phyloP scores from a whole-genome alignment of 2,113 vertebrate genomes.

The Platanista minor region DNA sequence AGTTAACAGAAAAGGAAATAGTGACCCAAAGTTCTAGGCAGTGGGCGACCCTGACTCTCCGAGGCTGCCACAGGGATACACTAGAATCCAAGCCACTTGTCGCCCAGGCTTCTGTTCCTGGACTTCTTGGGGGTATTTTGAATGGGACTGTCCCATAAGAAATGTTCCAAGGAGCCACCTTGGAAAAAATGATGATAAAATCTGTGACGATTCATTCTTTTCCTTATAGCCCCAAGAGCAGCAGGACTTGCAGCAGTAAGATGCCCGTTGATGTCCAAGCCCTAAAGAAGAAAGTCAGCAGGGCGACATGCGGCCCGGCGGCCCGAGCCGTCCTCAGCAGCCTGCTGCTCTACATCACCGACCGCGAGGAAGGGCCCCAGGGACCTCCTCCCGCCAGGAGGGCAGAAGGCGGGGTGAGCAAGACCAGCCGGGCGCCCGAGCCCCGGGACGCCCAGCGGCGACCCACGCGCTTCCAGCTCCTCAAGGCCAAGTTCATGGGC shows the following conservation, averaged over 20 bases:
- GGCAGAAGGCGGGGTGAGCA: conserved; percentile 48
- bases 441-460: conserved; percentile 46
- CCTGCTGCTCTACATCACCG: conserved; percentile 85
- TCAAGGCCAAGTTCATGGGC: conserved; percentile 89
- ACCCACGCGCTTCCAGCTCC: conserved; percentile 89
- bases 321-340: conserved; percentile 85
- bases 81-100: no score
- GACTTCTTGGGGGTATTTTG: neutral
- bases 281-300: conserved; percentile 85
- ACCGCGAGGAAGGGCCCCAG: conserved; percentile 31
- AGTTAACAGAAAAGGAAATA: neutral
- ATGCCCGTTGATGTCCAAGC: conserved; percentile 71
- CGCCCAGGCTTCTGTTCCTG: neutral
- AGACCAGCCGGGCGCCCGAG: neutral
- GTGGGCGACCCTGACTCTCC: neutral
- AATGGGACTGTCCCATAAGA: neutral
- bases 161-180: neutral
- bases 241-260: neutral
- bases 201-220: conserved; percentile 65
- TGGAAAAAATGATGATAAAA: neutral
- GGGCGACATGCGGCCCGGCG: conserved; percentile 75
- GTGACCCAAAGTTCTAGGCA: neutral
- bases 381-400: conserved; percentile 51
- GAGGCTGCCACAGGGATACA: rapidly evolving
- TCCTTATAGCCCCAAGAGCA: conserved; percentile 79